phyloP scores from a whole-genome alignment of 2,888 invertebrate species.

The Limnephilus marmoratus region DNA sequence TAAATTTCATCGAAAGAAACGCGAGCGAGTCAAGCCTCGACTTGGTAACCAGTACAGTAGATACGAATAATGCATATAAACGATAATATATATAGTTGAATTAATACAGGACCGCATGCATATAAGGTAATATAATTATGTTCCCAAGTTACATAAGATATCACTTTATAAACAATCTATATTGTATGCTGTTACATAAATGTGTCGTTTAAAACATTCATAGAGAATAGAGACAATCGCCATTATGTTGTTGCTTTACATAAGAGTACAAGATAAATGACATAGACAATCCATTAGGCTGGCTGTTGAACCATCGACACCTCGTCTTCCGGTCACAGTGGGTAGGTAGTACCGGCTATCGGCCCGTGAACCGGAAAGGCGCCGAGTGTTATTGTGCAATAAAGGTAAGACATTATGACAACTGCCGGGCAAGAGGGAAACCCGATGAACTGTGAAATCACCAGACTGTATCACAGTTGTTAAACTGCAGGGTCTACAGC shows the following conservation, averaged over 20 bases:
- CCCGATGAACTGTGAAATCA: conserved; percentile 37
- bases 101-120: neutral
- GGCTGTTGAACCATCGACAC: conserved; percentile 10
- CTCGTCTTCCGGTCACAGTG: conserved; percentile 25
- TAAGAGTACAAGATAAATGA: neutral
- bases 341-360: neutral
- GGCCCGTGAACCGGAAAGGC: conserved; percentile 38
- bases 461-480: conserved; percentile 25
- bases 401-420: conserved; percentile 15
- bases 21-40: neutral
- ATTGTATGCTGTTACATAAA: neutral
- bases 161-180: neutral
- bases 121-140: neutral
- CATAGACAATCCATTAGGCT: neutral
- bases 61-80: neutral
- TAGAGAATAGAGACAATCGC: neutral
- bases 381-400: conserved; percentile 25
- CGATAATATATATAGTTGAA: neutral
- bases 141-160: neutral
- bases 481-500: neutral
- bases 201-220: neutral
- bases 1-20: neutral
- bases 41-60: neutral
- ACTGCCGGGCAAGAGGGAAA: conserved; percentile 38
- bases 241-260: neutral